Base-by-base conservation (phyloP, 2,888 invertebrate species). In the Parnassius apollo region DNA sequence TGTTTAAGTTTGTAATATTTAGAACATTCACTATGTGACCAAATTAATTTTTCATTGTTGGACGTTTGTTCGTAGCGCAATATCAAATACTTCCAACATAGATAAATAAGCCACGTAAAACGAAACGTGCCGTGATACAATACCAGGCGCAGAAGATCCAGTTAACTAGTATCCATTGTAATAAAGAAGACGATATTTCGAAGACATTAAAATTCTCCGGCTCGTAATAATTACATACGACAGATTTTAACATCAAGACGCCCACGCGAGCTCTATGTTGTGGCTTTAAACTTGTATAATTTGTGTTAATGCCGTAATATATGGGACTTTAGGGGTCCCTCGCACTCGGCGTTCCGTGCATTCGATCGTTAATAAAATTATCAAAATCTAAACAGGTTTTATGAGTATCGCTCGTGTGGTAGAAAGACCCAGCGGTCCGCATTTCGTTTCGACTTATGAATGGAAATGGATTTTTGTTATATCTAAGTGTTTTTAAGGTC, bases 261-360 rank as follows among this genome's bases (percentile, higher is more conserved):
- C 91, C 91, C 91, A 91, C 91, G 86, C 86, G 75, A 79, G 75
- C 70, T 76, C 85, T 85, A 84, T 89, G 89, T 90, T 90, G 90
- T 90, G 86, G 83, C 86, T 87, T 77, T 84, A 86, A 88, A 89
- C 83, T 88, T 81, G 89, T 91, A 91, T 91, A 91, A 91, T 90
- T 91, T 91, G 91, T 91, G 91, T 88, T 91, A 91, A 91, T 87
- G 88, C 90, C 69, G 83, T 91, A 91, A 91, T 90, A 91, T 91
- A 91, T 90, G 91, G 85, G 85, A 85, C 80, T 87, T 85, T 82
- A 81, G 86, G 84, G 82, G 81, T 81, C 82, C 76, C 86, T 86
- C 83, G 82, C 81, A 80, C 78, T 81, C 82, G 79, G 78, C 78
- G 86, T 81, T 83, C 84, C 87, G 78, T 86, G 83, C 85, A 83